phyloP scores from a whole-genome alignment of 2,113 vertebrate species.

The Solea solea region DNA sequence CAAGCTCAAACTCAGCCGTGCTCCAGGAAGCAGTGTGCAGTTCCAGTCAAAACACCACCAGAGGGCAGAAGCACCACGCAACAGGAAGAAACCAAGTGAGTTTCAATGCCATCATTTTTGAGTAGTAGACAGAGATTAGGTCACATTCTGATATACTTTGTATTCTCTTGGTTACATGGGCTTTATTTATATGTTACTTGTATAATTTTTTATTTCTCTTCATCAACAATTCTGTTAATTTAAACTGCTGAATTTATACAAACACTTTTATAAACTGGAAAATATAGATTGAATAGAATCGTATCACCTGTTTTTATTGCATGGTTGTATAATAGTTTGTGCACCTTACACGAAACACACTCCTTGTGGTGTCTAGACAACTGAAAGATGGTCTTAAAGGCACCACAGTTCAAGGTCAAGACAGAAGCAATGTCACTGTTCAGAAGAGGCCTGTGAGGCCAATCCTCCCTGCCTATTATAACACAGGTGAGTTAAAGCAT shows the following conservation, averaged over 20 bases:
- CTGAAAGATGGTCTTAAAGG: conserved; percentile 27
- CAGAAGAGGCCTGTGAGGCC: conserved; percentile 90
- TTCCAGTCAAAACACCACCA: conserved; percentile 40
- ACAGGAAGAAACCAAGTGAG: conserved; percentile 38
- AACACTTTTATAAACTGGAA: neutral
- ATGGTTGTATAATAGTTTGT: neutral
- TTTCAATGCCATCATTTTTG: neutral
- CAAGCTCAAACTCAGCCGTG: neutral
- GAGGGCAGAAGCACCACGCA: conserved; percentile 65
- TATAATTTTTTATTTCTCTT: neutral
- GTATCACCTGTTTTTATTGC: no score
- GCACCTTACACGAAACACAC: neutral
- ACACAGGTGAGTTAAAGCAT: conserved; percentile 66
- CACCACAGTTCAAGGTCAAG: conserved; percentile 73
- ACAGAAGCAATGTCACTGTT: conserved; percentile 75
- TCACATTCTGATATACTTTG: neutral
- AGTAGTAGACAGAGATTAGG: neutral
- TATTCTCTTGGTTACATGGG: neutral
- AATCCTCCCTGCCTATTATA: conserved; percentile 88
- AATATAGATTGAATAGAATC: no score
- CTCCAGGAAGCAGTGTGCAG: conserved; percentile 29
- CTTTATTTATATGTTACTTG: neutral
- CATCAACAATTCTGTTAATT: neutral
- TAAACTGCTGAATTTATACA: neutral
- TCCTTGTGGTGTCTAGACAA: conserved; percentile 30